Evolutionary conservation across 2,113 vertebrate genomes (phyloP), one percentile per base, ranked within the genome.

Genomic region (Pelecanoides urinatrix): DNA sequence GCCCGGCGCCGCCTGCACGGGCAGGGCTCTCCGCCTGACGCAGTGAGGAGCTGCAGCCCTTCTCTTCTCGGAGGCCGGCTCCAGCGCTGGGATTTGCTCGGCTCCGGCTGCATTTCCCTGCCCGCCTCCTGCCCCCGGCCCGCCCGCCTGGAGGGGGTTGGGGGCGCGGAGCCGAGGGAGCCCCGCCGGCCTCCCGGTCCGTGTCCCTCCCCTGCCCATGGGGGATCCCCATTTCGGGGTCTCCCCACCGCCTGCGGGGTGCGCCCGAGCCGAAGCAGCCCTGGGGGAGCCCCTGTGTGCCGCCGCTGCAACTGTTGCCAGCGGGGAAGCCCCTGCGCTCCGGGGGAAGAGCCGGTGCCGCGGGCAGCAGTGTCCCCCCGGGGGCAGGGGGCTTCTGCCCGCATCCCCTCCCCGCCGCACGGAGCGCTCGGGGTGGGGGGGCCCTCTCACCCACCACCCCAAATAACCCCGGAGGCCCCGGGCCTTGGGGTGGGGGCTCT

Each of bases 21-120:
- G 95, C 91, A 96, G 95, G 97, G 96, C 96, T 98, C 95, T 96
- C 97, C 49, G 96, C 98, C 97, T 98, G 98, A 98, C 98, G 98
- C 99, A 99, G 98, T 98, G 98, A 98, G 98, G 95, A 96, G 98
- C 98, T 98, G 97, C 98, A 98, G 97, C 98, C 97, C 92, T 92
- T 94, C 98, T 95, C 96, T 89, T 94, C 92, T 97, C 89, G 87
- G 96, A 96, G 88, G 95, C 94, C 95, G 97, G 96, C 93, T 96
- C 94, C 95, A 96, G 96, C 95, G 94, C 94, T 97, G 97, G 97
- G 98, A 98, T 98, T 98, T 98, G 96, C 97, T 94, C 68, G 87
- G 96, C 79, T 95, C 61, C 72, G 83, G 90, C 94, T 88, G 94
- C 96, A 71, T 88, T 88, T 89, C 80, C 82, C 88, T 62, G 74